Base-by-base conservation (phyloP, 2,113 vertebrate species). In the Aramus guarauna region DNA sequence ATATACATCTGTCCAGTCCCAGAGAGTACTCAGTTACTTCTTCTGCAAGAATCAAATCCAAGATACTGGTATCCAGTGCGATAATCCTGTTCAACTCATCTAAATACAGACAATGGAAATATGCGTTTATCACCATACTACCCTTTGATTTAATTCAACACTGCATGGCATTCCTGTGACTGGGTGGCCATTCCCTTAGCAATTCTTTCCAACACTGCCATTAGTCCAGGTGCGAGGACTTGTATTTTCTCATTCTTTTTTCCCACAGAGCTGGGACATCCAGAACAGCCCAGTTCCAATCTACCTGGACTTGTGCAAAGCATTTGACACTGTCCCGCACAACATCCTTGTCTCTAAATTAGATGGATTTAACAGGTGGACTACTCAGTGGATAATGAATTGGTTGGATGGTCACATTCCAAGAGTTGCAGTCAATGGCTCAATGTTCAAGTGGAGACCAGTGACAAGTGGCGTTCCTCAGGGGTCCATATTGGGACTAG, bases 371-470 rank as follows among this genome's bases (percentile, higher is more conserved):
- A n/a, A 60, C 18, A 2, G 18, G 15, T 53, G 29, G 48, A 76
- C 9, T 22, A 53, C 18, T 52, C 10, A 4, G 11, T 62, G 53
- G 36, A 15, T 50, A 68, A 68, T 19, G 47, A 79, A 56, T 56
- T 68, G 9, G 5, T 13, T 68, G 41, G 39, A 89, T 48, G 16
- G 47, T 74, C 1, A 0, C 32, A 73, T 30, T 60, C 15, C 63
- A 32, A 74, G 36, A 52, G 26, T n/a, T 77, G n/a, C 1, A 0
- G 15, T 53, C 29, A 72, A 37, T 0, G 6, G 16, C 9, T 34
- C 52, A 12, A 52, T 39, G 23, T 62, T n/a, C 4, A 0, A 11
- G 23, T 78, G 59, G 39, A 73, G 23, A 66, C n/a, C 52, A 43
- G 39, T 14, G 23, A 45, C 4, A 9, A 52, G 11, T 39, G 34